phyloP scores from a whole-genome alignment of 1,140 invertebrate genomes.

The Lysiphlebus fabarum region DNA sequence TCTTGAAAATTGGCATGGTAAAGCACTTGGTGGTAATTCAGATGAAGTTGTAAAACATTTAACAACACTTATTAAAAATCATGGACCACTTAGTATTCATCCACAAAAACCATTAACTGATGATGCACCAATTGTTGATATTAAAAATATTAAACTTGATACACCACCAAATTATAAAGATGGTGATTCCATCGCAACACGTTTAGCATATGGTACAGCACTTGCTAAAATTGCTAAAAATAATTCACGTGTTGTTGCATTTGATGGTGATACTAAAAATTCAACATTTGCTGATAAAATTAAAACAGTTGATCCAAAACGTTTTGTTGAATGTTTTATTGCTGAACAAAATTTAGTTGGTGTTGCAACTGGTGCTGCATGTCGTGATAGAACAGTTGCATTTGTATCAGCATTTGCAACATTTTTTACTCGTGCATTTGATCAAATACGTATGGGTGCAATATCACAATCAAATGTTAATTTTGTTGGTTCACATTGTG shows the following conservation, averaged over 20 bases:
- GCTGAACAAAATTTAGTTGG: constrained; percentile 98
- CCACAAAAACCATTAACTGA: constrained; percentile 67
- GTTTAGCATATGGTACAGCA: constrained; percentile 91
- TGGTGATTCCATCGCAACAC: constrained; percentile 82
- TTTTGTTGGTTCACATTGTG: constrained; percentile 92
- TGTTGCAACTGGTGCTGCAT: constrained; percentile 89
- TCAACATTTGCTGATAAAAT: constrained; percentile 96
- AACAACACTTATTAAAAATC: constrained; percentile 64
- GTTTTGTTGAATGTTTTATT: constrained; percentile 97
- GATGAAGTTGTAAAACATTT: constrained; percentile 74
- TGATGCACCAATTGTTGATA: constrained; percentile 69
- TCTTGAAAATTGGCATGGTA: constrained; percentile 95
- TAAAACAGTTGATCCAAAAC: constrained; percentile 67
- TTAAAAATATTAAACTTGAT: constrained; percentile 75
- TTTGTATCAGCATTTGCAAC: constrained; percentile 97
- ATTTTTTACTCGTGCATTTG: constrained; percentile 94
- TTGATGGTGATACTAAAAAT: constrained; percentile 98
- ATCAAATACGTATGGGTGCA: constrained; percentile 98
- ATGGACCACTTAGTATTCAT: constrained; percentile 56
- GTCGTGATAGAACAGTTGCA: constrained; percentile 81
- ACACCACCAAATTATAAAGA: constrained; percentile 81
- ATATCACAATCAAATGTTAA: constrained; percentile 98
- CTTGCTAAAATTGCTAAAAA: constrained; percentile 84
- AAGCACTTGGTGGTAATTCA: constrained; percentile 82
- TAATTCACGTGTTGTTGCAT: constrained; percentile 81